Evolutionary conservation across 37 sponge, comb jelly and placozoan species (phyloP), one percentile per base, ranked within the genome.

Genomic region (Bolinopsis microptera): DNA sequence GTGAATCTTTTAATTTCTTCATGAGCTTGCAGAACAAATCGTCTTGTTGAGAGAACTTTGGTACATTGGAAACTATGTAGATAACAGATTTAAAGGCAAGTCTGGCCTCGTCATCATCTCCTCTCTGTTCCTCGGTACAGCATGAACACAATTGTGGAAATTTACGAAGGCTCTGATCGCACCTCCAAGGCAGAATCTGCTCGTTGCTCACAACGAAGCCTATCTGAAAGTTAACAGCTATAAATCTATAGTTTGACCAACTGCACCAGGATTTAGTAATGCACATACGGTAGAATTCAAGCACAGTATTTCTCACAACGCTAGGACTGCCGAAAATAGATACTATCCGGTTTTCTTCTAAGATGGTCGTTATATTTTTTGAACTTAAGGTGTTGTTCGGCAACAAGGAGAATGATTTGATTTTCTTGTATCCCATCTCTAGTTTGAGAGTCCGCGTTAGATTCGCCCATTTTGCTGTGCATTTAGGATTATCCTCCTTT

Each of bases 91-190:
- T 34, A 36, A 86, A 86, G 2, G 90, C 90, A 25, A 22, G 41
- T 27, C 30, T 38, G 0, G 90, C 90, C 48, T 86, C 61, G 48
- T 86, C 61, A 48, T 86, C 90, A 28, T 86, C 90, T 5, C 18
- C 30, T 40, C 30, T 86, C 61, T 86, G 30, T n/a, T 86, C 90
- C 90, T 86, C 90, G 0, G 90, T 39, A 40, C 90, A 86, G 90
- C 90, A 86, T 8, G 24, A 3, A 24, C 90, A 86, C 25, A 18
- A 26, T 27, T 86, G 0, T 21, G 9, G 0, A 31, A 28, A 22
- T 5, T 3, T n/a, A 0, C 80, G 35, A 0, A 77, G 18, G 33
- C 80, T 77, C 90, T 86, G 90, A 40, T 86, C 90, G 24, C 90
- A 86, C 27, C 38, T 24, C 90, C 90, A 86, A 5, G 90, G 90